Base-by-base conservation (phyloP, 2,797 vertebrate species). In the Garrulus glandarius region DNA sequence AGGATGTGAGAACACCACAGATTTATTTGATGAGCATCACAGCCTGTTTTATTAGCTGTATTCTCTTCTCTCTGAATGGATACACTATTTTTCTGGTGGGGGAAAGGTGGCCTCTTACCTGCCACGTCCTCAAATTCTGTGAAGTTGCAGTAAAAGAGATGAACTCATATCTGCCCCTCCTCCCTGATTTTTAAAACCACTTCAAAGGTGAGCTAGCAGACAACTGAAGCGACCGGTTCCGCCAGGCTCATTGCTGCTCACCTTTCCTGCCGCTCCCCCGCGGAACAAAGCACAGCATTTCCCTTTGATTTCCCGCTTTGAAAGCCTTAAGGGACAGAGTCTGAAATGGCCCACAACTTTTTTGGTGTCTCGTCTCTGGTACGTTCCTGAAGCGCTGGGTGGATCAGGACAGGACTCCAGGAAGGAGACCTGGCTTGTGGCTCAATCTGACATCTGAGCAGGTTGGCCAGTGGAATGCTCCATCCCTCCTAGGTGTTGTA, bases 291-390 rank as follows among this genome's bases (percentile, higher is more conserved):
- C 30, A 22, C 19, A 19, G 78, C 5, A 1, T 78, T 96, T 89
- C 29, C 50, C 84, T 96, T 97, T 96, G 93, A 97, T 94, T 95
- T 70, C 47, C 46, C 11, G 14, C 47, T 96, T 92, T 97, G 90
- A 96, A 92, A 92, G 75, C 81, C 49, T n/a, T 39, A 65, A 91
- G 85, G 69, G 79, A 95, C 65, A 44, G 89, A 94, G 52, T 49
- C 67, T 91, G 86, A 94, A 94, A 78, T 0, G 13, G 63, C 71
- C 76, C 1, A 2, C 46, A 68, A 83, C 68, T 68, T 92, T 95
- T 95, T 93, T 83, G 49, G 74, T 10, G 17, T 41, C 57, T 79
- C 52, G 67, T 75, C 68, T 78, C 69, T 1, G 2, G 34, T 84
- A 57, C 67, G 65, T 86, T 93, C 76, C 80, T 83, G 77, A 81